Evolutionary conservation across 1,140 invertebrate species (phyloP), one percentile per base, ranked within the genome.

Genomic region (Ectropis grisescens): DNA sequence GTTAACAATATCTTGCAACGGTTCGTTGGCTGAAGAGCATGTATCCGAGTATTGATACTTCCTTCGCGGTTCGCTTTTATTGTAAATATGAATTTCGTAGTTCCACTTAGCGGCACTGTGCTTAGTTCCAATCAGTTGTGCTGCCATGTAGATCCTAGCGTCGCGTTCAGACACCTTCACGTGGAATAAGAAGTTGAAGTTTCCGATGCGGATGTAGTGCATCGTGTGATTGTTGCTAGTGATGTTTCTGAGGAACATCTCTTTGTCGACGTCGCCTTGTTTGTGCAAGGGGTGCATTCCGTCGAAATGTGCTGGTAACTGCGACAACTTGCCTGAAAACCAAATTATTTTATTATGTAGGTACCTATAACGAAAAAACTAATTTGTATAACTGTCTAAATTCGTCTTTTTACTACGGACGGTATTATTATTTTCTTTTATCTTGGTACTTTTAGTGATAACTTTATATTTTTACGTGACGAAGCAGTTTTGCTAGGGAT

Each of bases 81-180:
- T 55, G 19, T 64, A 69, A 2, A 71, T 12, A n/a, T 67, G 53
- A 0, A 75, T 13, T 16, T 69, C 57, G 24, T 68, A 75, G 0
- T 24, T 37, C 67, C 67, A 75, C 34, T 69, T 71, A 1, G 35
- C 25, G 4, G 70, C 67, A 27, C 54, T 58, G 0, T 35, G 9
- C 12, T 38, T 29, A 0, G 62, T 58, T 12, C 62, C 58, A 0
- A 71, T 29, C 1, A 59, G 33, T 23, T 71, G 70, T 1, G 41
- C 50, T 0, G 41, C 38, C 41, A 68, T 57, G 33, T 38, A 58
- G 1, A 75, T 31, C 7, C 41, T 40, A 2, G 15, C 5, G 0
- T 34, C 9, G 5, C 3, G 5, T 13, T 49, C 31, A 2, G 29
- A 38, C 1, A 62, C 41, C 45, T 61, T 53, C 0, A 69, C 22